Base-by-base conservation (phyloP, 2,113 vertebrate species). In the Neodontobutis hainanensis region DNA sequence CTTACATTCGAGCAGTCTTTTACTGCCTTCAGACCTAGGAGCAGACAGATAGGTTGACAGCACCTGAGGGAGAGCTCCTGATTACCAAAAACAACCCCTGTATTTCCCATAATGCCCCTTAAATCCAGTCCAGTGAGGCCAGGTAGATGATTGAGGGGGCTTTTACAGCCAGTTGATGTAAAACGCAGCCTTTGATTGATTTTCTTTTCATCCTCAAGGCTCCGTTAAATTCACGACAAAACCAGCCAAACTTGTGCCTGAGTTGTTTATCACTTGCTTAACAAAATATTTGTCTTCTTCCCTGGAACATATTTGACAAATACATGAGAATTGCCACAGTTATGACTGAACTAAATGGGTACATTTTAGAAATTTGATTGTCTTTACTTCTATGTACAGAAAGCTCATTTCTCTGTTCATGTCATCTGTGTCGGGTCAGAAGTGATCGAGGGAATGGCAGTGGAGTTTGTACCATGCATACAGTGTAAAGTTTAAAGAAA, bases 401-500 rank as follows among this genome's bases (percentile, higher is more conserved):
- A 19, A 19, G 43, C 16, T 16, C 38, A 59, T 19, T 42, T 14
- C 45, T 47, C 45, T 38, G 43, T 53, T 36, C 4, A 45, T 45
- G 5, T 49, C 43, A 15, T 19, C 38, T 58, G 4, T n/a, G 44
- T 2, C 19, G 3, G 51, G 11, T 16, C 49, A 19, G 8, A 61
- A 45, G 47, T 70, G 56, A 14, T 40, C 40, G 15, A 34, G 14
- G 47, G 14, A 19, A 50, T 65, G 36, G 55, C 11, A 27, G 8
- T 35, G 66, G 43, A 62, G 70, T 68, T 68, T 27, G 73, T 61
- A 42, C 67, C 60, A 53, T 64, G 65, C 67, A 70, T 74, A 69
- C 65, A 49, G 40, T 68, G 56, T 69, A 58, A 69, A 70, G 61
- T 57, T 69, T 34, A 61, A 48, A 61, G 50, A 78, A 73, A 72